Evolutionary conservation across 37 sponge, comb jelly and placozoan species (phyloP).

Genomic region (Diacarnus erythraeanus): DNA sequence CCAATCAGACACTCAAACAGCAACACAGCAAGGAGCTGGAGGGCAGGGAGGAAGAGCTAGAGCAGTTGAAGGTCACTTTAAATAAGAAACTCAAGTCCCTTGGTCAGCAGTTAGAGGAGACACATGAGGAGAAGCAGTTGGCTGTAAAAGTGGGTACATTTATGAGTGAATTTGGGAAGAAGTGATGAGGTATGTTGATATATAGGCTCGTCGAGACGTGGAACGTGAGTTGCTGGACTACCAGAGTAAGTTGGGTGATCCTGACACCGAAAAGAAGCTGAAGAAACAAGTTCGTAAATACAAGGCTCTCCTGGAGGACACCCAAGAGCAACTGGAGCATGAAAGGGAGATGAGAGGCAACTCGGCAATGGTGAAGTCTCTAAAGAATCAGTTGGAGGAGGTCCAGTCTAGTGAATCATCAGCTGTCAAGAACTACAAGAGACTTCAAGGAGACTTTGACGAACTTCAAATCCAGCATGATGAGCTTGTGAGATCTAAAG

Average conservation of each 20-base stretch:
- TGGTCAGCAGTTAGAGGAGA: conserved; percentile 89
- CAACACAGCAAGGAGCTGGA: conserved; percentile 85
- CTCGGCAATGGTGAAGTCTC: conserved; percentile 32
- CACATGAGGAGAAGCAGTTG: conserved; percentile 80
- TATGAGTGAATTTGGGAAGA: not conserved
- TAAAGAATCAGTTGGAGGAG: conserved; percentile 66
- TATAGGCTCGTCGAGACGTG: conserved; percentile 61
- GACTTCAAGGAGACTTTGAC: conserved; percentile 61
- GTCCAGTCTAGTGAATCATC: conserved; percentile 49
- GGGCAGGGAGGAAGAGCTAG: conserved; percentile 90
- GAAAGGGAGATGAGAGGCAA: conserved; percentile 46
- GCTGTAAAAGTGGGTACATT: conserved; percentile 76
- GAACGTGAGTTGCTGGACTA: conserved; percentile 71
- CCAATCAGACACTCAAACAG: conserved; percentile 62
- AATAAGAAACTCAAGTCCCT: conserved; percentile 84
- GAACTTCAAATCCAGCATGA: conserved; percentile 65
- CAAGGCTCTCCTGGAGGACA: conserved; percentile 64
- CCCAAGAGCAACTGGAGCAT: conserved; percentile 56
- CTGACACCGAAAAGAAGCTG: conserved; percentile 83
- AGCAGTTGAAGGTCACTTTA: conserved; percentile 62
- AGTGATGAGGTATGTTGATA: not conserved
- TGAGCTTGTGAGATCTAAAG: conserved; percentile 55
- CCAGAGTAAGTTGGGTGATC: conserved; percentile 61
- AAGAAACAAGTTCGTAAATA: conserved; percentile 62
- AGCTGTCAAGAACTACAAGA: conserved; percentile 59